phyloP scores from a whole-genome alignment of 2,888 invertebrate species.

The Acanthacorydalis orientalis region DNA sequence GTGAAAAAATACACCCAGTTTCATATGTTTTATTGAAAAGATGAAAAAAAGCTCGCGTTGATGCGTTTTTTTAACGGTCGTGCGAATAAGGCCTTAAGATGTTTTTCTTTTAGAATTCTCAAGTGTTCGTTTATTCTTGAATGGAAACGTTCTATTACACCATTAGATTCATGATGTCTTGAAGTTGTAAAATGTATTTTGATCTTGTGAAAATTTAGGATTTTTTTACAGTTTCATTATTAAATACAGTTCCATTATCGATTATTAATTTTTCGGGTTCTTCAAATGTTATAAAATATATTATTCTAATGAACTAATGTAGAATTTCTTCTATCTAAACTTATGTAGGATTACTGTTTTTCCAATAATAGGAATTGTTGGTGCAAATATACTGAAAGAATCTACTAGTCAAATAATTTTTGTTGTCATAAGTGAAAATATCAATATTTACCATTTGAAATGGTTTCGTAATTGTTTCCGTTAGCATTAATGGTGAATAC shows the following conservation, averaged over 20 bases:
- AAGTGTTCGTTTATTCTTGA: not conserved
- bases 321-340: too few species aligned
- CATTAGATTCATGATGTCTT: constrained; percentile 2
- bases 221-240: constrained; percentile 1
- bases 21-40: too few species aligned
- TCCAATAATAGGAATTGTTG: not conserved
- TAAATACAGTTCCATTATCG: not conserved
- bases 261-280: not conserved
- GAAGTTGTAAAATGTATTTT: constrained; percentile 2
- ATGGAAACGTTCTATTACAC: not conserved
- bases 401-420: not conserved
- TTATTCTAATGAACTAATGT: not conserved
- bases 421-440: not conserved
- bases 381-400: not conserved
- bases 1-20: too few species aligned
- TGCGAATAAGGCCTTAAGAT: too few species aligned
- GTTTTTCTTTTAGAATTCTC: not conserved
- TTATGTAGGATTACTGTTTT: not conserved
- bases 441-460: not conserved
- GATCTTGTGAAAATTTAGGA: not conserved
- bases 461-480: not conserved
- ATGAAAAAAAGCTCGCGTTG: too few species aligned
- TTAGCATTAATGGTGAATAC: not conserved
- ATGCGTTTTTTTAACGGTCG: too few species aligned
- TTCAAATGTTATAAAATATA: not conserved